Conservation (phyloP, 1,140 invertebrate species). For the Mylabris phalerata region DNA sequence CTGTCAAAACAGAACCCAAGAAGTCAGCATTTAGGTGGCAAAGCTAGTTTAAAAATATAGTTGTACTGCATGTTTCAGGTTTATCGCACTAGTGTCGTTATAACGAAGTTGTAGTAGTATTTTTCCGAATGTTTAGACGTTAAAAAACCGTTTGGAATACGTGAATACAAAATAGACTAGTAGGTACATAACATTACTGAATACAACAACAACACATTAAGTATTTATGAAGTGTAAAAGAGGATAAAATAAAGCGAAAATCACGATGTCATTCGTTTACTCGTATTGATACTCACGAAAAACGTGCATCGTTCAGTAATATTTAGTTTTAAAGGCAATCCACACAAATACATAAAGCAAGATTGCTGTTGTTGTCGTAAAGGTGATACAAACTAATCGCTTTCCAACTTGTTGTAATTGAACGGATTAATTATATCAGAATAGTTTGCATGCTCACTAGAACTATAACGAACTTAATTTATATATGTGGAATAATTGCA, state of each 20-base stretch:
- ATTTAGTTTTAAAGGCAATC: no score
- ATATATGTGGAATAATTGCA: no score
- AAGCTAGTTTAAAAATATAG: no score
- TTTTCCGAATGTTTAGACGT: not conserved
- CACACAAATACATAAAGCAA: no score
- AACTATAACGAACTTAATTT: no score
- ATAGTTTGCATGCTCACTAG: conserved; percentile 2
- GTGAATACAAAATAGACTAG: not conserved
- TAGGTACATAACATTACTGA: conserved; percentile 1
- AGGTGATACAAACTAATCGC: conserved; percentile 11
- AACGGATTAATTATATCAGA: conserved; percentile 11
- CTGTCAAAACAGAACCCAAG: no score
- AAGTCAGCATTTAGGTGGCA: no score
- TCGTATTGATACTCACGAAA: conserved; percentile 4
- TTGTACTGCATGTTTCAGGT: no score
- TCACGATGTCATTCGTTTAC: conserved; percentile 24
- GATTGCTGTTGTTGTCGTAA: conserved; percentile 3
- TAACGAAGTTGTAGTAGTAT: no score
- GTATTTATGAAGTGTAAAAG: conserved; percentile 26
- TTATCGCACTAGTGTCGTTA: no score
- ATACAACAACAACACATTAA: conserved; percentile 12
- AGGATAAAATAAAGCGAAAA: conserved; percentile 18
- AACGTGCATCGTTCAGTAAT: conserved; percentile 2
- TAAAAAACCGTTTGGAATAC: not conserved
- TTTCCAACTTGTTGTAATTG: conserved; percentile 10